Evolutionary conservation across 2,797 vertebrate genomes (phyloP), one percentile per base, ranked within the genome.

Genomic region (Hafferia zeledoni): DNA sequence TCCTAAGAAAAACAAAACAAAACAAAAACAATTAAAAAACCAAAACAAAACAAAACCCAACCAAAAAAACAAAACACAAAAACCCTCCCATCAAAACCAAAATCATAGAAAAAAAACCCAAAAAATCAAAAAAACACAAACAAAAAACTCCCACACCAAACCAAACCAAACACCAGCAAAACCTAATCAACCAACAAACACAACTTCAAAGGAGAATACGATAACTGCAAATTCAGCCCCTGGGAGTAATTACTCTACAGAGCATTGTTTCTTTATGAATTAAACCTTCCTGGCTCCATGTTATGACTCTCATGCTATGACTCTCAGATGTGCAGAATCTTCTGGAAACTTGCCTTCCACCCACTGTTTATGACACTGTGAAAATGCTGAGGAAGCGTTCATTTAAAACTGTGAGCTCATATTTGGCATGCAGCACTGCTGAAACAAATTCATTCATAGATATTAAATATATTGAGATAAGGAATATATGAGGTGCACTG

Each of bases 341-440:
- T 94, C 92, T 88, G 85, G 76, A 94, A 94, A 60, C 43, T 35
- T 94, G 71, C 75, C 43, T 92, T 77, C 71, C 84, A 56, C 88
- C 83, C 68, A 68, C 94, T 77, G 53, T 70, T 87, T 64, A 68
- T 90, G 90, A 90, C 78, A 91, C 46, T 63, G 74, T 65, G 75
- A 95, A 93, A 93, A 93, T 67, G 52, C 41, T 94, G 87, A 89
- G 74, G 70, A 94, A 93, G 74, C 39, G 8, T 22, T 91, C 64
- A 53, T 77, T 82, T 89, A 61, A 92, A 96, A 93, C 53, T 87
- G 64, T 83, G 56, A 96, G 75, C 33, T 92, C 81, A 49, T 81
- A 71, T 89, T 74, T 92, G 93, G 81, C 68, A 68, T 47, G 35
- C 30, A 53, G 24, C 22, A 70, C 31, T 46, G 25, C 44, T 80